phyloP scores from a whole-genome alignment of 1,140 invertebrate species.

The Helicoverpa zea region DNA sequence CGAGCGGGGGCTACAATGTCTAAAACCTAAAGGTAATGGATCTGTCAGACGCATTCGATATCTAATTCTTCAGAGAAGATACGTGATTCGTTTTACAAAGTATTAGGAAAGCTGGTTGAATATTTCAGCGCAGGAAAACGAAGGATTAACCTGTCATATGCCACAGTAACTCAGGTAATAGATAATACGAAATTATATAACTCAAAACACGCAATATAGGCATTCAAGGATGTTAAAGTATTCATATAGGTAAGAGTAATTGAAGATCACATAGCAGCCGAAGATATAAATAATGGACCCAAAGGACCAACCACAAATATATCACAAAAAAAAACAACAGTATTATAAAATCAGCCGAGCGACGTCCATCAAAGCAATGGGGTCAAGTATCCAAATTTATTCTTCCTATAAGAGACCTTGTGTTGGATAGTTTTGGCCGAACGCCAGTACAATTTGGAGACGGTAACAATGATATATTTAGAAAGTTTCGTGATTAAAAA shows the following conservation, averaged over 20 bases:
- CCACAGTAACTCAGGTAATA: too few species aligned
- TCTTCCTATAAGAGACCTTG: conserved; percentile 42
- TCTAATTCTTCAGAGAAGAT: too few species aligned
- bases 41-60: too few species aligned
- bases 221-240: too few species aligned
- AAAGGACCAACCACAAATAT: neutral
- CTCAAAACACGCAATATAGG: too few species aligned
- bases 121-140: neutral
- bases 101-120: neutral
- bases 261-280: neutral
- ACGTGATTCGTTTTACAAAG: too few species aligned
- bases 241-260: too few species aligned
- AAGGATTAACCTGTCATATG: too few species aligned
- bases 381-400: conserved; percentile 45
- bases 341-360: conserved; percentile 1
- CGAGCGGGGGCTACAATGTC: too few species aligned
- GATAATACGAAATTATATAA: too few species aligned
- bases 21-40: too few species aligned
- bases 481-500: conserved; percentile 39
- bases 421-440: conserved; percentile 34
- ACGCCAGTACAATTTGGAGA: conserved; percentile 15
- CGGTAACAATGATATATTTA: conserved; percentile 31
- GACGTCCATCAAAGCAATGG: conserved; percentile 14
- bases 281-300: neutral
- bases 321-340: conserved; percentile 1